These are phyloP conservation scores for Noctilio leporinus DNA, from an alignment of 2,113 vertebrate species.

Conservation along the genomic window DNA sequence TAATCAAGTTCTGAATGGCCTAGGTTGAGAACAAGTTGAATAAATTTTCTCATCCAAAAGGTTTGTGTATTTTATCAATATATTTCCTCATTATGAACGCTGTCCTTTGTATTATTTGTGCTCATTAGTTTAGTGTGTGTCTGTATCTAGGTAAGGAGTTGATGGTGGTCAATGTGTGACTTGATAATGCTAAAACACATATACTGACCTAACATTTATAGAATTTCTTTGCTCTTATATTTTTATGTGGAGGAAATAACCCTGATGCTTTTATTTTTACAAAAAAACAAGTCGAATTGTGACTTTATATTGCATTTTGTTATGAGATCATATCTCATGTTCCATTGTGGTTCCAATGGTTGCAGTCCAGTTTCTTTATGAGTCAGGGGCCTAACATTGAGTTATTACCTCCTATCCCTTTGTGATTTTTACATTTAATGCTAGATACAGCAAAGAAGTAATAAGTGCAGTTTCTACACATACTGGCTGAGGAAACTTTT, in stretches of 20 bases:
- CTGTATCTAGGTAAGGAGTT: not conserved
- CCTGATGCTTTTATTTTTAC: not conserved
- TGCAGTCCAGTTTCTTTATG: not conserved
- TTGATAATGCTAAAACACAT: not conserved
- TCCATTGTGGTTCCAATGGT: not conserved
- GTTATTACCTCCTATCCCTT: not conserved
- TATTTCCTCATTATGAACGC: not conserved
- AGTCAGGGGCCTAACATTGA: not conserved
- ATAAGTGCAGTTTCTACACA: not conserved
- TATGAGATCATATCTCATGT: not conserved
- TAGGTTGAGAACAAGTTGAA: not conserved
- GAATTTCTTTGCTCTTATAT: not conserved
- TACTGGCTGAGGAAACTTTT: not conserved
- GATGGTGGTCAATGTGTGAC: not conserved
- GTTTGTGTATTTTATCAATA: not conserved
- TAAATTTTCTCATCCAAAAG: not conserved
- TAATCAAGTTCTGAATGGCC: not conserved
- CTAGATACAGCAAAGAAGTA: not conserved
- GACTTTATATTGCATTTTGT: not conserved
- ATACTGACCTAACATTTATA: not conserved
- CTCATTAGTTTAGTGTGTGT: not conserved
- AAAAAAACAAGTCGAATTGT: not conserved
- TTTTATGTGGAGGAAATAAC: not conserved
- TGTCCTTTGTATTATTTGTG: not conserved
- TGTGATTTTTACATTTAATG: slow-evolving; percentile 1